phyloP scores from a whole-genome alignment of 2,888 invertebrate genomes.

The Lordiphosa andalusiaca region DNA sequence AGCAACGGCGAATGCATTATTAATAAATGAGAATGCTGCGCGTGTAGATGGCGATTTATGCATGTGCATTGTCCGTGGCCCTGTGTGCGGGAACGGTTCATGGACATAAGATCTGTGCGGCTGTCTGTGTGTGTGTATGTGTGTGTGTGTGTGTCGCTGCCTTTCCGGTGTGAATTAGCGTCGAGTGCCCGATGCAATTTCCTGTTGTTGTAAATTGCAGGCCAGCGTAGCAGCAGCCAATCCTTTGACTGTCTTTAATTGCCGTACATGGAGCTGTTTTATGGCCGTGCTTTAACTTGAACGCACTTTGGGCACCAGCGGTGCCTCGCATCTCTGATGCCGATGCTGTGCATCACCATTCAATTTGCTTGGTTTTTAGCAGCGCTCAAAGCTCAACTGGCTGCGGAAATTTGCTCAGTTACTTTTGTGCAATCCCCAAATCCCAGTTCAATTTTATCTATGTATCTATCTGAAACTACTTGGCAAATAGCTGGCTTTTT shows the following conservation, averaged over 20 bases:
- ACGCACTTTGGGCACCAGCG: constrained; percentile 43
- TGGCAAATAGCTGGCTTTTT: constrained; percentile 56
- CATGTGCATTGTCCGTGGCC: constrained; percentile 11
- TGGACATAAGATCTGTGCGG: constrained; percentile 48
- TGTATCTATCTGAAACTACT: constrained; percentile 71
- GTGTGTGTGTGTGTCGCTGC: constrained; percentile 26
- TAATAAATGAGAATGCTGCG: constrained; percentile 22
- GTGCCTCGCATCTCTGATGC: constrained; percentile 22
- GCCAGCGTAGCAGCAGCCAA: constrained; percentile 8
- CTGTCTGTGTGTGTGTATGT: constrained; percentile 23
- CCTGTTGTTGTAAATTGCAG: constrained; percentile 67
- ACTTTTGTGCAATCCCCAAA: constrained; percentile 73
- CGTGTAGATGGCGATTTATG: constrained; percentile 23
- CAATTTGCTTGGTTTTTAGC: constrained; percentile 58
- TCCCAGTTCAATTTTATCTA: constrained; percentile 75
- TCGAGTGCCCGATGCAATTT: constrained; percentile 72
- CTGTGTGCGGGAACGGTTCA: constrained; percentile 21
- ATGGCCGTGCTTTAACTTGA: constrained; percentile 51
- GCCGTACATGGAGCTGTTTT: constrained; percentile 35
- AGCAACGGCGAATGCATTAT: constrained; percentile 14
- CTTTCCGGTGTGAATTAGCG: constrained; percentile 71
- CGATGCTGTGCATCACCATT: constrained; percentile 52
- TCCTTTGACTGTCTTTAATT: constrained; percentile 56
- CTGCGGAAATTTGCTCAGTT: constrained; percentile 76
- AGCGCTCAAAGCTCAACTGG: constrained; percentile 57